A percentile compares a stretch with the other conserved stretches of the same genome.
Conservation (phyloP, 2,888 invertebrate species). For the Drosophila antonietae region DNA sequence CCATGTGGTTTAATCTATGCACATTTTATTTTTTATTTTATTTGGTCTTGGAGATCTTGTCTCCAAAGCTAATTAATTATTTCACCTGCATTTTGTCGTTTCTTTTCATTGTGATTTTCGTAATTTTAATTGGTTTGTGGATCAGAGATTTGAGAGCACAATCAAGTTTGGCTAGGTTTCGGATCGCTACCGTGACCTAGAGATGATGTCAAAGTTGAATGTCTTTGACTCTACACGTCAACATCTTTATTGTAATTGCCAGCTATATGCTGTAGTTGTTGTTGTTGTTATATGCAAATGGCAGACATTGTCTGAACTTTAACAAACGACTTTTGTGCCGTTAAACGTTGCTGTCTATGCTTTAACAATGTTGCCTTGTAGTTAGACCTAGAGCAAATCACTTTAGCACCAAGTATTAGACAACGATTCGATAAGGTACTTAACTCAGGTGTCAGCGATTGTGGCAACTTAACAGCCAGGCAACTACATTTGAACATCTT, state of each 20-base stretch:
- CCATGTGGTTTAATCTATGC: conserved; percentile 39
- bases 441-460: conserved; percentile 44
- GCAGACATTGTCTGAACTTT: conserved; percentile 66
- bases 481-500: background rate
- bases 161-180: conserved; percentile 15
- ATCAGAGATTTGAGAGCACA: conserved; percentile 31
- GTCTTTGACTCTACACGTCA: conserved; percentile 63
- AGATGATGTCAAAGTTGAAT: conserved; percentile 77
- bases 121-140: conserved; percentile 44
- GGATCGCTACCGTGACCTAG: conserved; percentile 67
- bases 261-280: conserved; percentile 21
- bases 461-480: conserved; percentile 17
- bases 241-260: conserved; percentile 62
- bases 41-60: conserved; percentile 22
- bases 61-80: conserved; percentile 46
- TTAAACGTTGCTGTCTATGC: conserved; percentile 21
- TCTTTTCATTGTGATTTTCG: background rate
- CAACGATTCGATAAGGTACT: conserved; percentile 62
- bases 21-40: conserved; percentile 9
- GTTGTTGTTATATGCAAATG: conserved; percentile 37
- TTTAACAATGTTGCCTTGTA: conserved; percentile 41
- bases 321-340: conserved; percentile 40
- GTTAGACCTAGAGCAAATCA: conserved; percentile 54
- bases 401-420: conserved; percentile 50
- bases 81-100: conserved; percentile 48